Evolutionary conservation across 2,888 invertebrate species (phyloP).

Genomic region (Leuctra nigra): DNA sequence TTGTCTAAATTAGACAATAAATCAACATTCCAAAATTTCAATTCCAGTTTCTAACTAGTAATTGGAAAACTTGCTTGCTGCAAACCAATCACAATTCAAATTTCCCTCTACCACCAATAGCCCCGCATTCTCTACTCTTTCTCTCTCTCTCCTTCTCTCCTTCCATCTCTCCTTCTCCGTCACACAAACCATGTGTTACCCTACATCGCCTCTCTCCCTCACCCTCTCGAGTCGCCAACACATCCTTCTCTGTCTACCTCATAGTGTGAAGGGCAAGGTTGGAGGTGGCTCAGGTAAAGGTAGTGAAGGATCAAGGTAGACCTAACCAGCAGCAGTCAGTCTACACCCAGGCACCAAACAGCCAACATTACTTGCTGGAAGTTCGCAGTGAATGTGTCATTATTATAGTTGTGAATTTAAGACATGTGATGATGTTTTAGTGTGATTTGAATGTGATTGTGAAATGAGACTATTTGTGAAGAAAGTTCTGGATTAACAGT

Average conservation of each 20-base stretch:
- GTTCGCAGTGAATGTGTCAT: neutral
- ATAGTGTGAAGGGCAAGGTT: neutral
- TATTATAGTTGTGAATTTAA: neutral
- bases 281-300: neutral
- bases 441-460: neutral
- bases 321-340: neutral
- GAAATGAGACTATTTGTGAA: neutral
- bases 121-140: no score
- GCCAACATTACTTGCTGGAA: neutral
- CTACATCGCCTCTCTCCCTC: neutral
- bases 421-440: neutral
- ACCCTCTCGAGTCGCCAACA: neutral
- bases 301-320: neutral
- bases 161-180: neutral
- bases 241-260: neutral
- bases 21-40: no score
- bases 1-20: no score
- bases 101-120: no score
- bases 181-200: neutral
- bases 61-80: no score
- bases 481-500: slow-evolving; percentile 1
- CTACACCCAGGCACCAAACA: neutral
- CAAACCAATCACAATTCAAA: no score
- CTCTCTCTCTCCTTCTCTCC: neutral
- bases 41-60: no score